Evolutionary conservation across 2,888 invertebrate species (phyloP), one percentile per base, ranked within the genome.

Genomic region (Tenthredo distinguenda): DNA sequence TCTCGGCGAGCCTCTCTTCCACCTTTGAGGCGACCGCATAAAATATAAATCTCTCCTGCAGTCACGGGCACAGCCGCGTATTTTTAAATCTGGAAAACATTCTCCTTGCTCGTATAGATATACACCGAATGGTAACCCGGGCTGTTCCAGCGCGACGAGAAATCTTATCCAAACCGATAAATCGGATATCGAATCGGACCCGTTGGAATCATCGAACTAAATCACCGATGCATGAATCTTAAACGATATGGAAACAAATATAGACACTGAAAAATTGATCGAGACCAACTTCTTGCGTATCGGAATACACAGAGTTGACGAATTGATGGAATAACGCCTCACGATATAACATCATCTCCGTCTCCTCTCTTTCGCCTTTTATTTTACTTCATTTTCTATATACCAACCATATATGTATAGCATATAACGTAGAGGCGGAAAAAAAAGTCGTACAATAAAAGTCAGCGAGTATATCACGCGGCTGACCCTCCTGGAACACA

Each of bases 401-500:
- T 10, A 43, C 12, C 12, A 12, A 43, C 12, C 47, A 47, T 47
- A 15, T 47, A 47, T 47, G 12, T 40, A 9, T 40, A n/a, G n/a
- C n/a, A 6, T 6, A 37, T 37, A 10, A 26, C 26, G 43, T 12
- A 65, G 86, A 65, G 86, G 7, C 15, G 12, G 26, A 26, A 55
- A 58, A 62, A 81, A 62, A 37, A 15, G 40, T 81, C 62, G 50
- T 31, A 37, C 2, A 62, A 81, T 62, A 62, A 81, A 81, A 81
- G 81, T 21, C 34, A 40, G 43, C 83, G 68, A 83, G 83, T 71
- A 83, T 71, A 83, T 83, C 83, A 50, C 83, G 31, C 68, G 65
- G 83, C 71, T 71, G 68, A 83, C 83, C 83, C 65, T 83, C 71
- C 83, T 83, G 83, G 83, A 83, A 83, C 83, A 83, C 83, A 83